Conservation (phyloP, 2,888 invertebrate genomes). For the Lithophane semibrunnea region DNA sequence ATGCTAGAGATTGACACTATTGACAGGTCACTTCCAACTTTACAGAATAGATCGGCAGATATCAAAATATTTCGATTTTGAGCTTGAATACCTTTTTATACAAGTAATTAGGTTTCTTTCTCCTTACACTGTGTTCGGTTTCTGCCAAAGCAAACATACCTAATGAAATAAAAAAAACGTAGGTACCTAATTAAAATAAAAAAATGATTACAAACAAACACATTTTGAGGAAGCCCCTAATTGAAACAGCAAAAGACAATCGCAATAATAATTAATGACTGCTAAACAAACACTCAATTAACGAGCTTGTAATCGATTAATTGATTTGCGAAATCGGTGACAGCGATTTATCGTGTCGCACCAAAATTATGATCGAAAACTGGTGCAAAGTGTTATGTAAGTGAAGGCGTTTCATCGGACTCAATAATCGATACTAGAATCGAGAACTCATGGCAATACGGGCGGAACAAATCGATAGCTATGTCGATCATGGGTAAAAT, state of each 20-base stretch:
- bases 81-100: background rate
- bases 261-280: conserved; percentile 49
- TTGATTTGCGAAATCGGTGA: conserved; percentile 73
- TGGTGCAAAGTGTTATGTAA: conserved; percentile 74
- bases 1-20: no score
- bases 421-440: conserved; percentile 68
- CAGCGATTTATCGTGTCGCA: conserved; percentile 66
- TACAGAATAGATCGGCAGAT: no score
- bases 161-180: no score
- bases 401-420: conserved; percentile 64
- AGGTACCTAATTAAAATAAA: no score
- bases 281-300: conserved; percentile 58
- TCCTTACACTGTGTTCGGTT: background rate
- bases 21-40: no score
- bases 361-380: conserved; percentile 65
- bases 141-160: background rate
- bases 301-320: conserved; percentile 70
- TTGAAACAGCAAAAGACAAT: conserved; percentile 49
- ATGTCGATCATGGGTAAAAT: conserved; percentile 58
- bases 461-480: conserved; percentile 73
- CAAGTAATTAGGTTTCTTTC: background rate
- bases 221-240: conserved; percentile 30
- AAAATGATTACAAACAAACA: background rate
- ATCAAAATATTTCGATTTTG: background rate
- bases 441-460: conserved; percentile 68